Conservation (phyloP, 2,888 invertebrate species). For the Drosophila anomalata region DNA sequence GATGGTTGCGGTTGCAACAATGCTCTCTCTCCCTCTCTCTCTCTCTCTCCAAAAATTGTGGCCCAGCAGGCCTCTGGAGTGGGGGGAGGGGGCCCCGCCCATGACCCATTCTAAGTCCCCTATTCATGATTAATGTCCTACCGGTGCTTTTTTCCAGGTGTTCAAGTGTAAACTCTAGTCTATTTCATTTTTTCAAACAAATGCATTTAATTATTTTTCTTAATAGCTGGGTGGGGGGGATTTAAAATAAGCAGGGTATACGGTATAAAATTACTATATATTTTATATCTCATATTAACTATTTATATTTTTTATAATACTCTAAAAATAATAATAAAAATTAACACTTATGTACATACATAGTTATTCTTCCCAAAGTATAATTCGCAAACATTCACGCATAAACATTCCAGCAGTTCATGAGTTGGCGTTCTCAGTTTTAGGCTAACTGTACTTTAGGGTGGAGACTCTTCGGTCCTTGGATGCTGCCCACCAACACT, state of each 20-base stretch:
- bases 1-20: slow-evolving; percentile 63
- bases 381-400: neutral
- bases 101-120: slow-evolving; percentile 14
- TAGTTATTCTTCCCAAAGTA: neutral
- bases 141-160: neutral
- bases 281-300: too few relatives aligned
- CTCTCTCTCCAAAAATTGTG: neutral
- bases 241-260: neutral
- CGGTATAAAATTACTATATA: too few relatives aligned
- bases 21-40: slow-evolving; percentile 17
- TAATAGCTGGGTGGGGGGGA: neutral
- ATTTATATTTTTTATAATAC: too few relatives aligned
- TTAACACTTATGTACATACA: too few relatives aligned
- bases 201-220: neutral
- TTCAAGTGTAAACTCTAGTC: neutral
- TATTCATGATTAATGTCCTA: slow-evolving; percentile 31
- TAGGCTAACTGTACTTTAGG: neutral
- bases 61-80: neutral
- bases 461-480: neutral
- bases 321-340: too few relatives aligned
- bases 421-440: neutral
- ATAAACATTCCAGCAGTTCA: neutral
- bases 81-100: slow-evolving; percentile 18
- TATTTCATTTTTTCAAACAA: neutral
- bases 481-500: neutral